Conservation (phyloP, 2,113 vertebrate species). For the Monopterus albus region DNA sequence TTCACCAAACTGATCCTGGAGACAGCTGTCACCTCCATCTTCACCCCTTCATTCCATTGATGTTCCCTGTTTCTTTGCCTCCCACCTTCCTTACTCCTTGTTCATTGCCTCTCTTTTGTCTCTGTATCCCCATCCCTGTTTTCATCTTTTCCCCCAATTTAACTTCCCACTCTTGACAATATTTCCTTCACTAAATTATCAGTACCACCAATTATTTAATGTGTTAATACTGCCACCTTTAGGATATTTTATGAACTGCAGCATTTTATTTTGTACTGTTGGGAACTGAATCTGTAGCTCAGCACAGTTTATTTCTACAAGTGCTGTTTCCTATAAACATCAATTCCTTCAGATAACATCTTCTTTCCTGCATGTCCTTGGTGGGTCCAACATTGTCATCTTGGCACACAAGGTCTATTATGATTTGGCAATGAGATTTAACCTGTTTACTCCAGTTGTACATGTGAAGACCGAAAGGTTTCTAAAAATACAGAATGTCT, state of each 20-base stretch:
- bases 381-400: not conserved
- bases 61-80: too few relatives aligned
- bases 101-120: not conserved
- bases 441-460: too few relatives aligned
- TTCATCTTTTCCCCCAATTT: not conserved
- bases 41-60: too few relatives aligned
- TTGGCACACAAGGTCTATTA: not conserved
- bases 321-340: not conserved
- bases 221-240: constrained; percentile 42
- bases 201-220: not conserved
- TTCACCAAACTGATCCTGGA: constrained; percentile 2
- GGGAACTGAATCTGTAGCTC: too few relatives aligned
- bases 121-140: not conserved
- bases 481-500: not conserved
- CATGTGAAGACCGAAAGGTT: too few relatives aligned
- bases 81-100: not conserved
- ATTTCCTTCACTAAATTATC: not conserved
- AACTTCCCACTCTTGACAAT: not conserved
- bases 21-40: not conserved
- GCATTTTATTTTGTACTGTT: not conserved
- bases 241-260: constrained; percentile 10
- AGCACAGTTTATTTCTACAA: constrained; percentile 32
- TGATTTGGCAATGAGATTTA: too few relatives aligned
- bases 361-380: constrained; percentile 9
- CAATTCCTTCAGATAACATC: constrained; percentile 26